Base-by-base conservation (phyloP, 2,888 invertebrate species). In the Scaptodrosophila latifasciaeformis region DNA sequence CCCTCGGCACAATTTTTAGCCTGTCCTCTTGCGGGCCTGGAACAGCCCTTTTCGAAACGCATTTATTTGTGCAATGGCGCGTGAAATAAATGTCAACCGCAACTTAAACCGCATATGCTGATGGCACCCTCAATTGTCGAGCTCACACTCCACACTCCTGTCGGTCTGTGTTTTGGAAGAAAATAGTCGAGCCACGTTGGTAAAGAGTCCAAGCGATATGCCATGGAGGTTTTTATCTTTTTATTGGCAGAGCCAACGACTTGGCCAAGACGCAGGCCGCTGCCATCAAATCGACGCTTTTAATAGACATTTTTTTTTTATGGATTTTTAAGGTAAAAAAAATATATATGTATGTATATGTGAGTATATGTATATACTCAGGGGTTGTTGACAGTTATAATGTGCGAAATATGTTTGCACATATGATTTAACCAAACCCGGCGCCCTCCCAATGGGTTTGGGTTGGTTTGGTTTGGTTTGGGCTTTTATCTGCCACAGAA, bases 31-130 rank as follows among this genome's bases (percentile, higher is more conserved):
- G 7, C 19, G n/a, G n/a, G n/a, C n/a, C n/a, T n/a, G n/a, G 4
- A 3, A 30, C 30, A 30, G 10, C 34, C 10, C 34, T 10, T 35
- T 10, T 6, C 40, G 29, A 49, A 71, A 79, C 77, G 65, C 80
- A 76, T 74, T 79, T 80, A 74, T 79, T 77, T 80, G 80, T 72
- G 74, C 77, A 75, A 77, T 77, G 70, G 80, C 57, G 66, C 70
- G 61, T 77, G 66, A 74, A 80, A 76, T 78, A 80, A 76, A 80
- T 78, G 75, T 76, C 75, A 76, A 76, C 75, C 75, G 75, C 75
- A 76, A 78, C 68, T 78, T 74, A 77, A 74, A 74, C 81, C 74
- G 67, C 74, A 74, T 74, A 77, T 74, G 78, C 69, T 74, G 77
- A 72, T 77, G 74, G 61, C 67, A 5, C 31, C 18, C 24, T n/a